Conservation (phyloP, 2,888 invertebrate genomes). For the Dascillus cervinus region DNA sequence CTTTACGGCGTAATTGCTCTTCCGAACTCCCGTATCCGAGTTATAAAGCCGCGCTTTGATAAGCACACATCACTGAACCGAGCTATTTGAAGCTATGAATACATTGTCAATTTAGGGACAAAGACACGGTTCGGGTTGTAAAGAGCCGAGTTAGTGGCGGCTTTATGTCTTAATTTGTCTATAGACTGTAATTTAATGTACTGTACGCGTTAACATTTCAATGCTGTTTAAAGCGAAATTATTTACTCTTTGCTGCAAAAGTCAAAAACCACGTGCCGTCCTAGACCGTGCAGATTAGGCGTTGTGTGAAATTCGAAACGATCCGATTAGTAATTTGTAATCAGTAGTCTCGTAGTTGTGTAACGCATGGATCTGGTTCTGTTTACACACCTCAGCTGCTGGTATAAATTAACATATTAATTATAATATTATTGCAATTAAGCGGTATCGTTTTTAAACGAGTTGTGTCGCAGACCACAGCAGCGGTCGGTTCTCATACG, state of each 20-base stretch:
- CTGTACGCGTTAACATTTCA: slow-evolving; percentile 5
- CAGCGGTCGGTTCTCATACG: slow-evolving; percentile 19
- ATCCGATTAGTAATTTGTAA: no score
- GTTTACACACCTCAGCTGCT: no score
- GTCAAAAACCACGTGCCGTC: no score
- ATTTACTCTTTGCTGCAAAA: no score
- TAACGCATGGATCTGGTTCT: no score
- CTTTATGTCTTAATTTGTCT: slow-evolving; percentile 18
- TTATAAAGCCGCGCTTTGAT: slow-evolving; percentile 25
- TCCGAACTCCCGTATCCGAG: slow-evolving; percentile 33
- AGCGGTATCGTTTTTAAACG: no score
- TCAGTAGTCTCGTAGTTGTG: no score
- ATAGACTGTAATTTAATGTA: slow-evolving; percentile 17
- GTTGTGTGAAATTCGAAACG: no score
- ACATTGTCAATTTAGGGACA: slow-evolving; percentile 17
- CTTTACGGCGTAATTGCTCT: slow-evolving; percentile 32
- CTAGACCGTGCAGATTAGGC: no score
- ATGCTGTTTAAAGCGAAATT: no score
- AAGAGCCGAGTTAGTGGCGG: slow-evolving; percentile 16
- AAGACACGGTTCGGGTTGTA: slow-evolving; percentile 15
- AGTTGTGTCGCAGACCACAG: slow-evolving; percentile 18
- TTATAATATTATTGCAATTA: no score
- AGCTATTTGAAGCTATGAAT: slow-evolving; percentile 17
- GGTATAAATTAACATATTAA: no score
- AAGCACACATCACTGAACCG: slow-evolving; percentile 17